These are phyloP conservation scores for Erebia palarica DNA, from an alignment of 2,888 invertebrate genomes.

Conservation along the genomic window DNA sequence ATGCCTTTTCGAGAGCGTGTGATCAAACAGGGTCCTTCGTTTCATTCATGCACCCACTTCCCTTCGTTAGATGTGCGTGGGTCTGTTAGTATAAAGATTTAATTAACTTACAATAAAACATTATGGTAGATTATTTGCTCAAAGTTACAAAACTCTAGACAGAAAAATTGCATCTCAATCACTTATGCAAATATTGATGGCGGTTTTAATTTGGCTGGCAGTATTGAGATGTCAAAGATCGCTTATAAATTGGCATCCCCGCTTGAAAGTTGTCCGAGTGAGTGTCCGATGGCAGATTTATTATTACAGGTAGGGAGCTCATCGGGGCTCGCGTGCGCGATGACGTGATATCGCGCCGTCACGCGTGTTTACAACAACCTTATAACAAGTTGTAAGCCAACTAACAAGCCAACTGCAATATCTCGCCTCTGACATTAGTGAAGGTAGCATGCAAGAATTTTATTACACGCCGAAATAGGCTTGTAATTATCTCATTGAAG, in stretches of 20 bases:
- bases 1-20: too few species aligned
- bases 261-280: slow-evolving; percentile 42
- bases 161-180: neutral
- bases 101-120: too few species aligned
- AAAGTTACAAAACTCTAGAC: neutral
- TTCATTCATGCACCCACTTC: too few species aligned
- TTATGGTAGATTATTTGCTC: neutral
- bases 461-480: slow-evolving; percentile 45
- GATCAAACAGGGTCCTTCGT: too few species aligned
- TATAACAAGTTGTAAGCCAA: slow-evolving; percentile 74
- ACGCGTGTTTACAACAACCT: slow-evolving; percentile 72
- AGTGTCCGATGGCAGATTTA: slow-evolving; percentile 49
- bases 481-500: slow-evolving; percentile 25
- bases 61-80: too few species aligned
- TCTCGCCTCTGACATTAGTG: slow-evolving; percentile 51
- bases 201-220: slow-evolving; percentile 27
- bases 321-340: slow-evolving; percentile 72
- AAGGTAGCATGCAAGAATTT: slow-evolving; percentile 57
- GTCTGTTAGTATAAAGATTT: too few species aligned
- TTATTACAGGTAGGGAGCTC: slow-evolving; percentile 55
- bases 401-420: slow-evolving; percentile 66
- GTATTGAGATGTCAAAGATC: slow-evolving; percentile 41
- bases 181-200: slow-evolving; percentile 16
- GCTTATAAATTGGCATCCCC: slow-evolving; percentile 42
- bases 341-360: slow-evolving; percentile 73